These are phyloP conservation scores for Larimichthys polyactis DNA, from an alignment of 2,113 vertebrate genomes.

Conservation along the genomic window DNA sequence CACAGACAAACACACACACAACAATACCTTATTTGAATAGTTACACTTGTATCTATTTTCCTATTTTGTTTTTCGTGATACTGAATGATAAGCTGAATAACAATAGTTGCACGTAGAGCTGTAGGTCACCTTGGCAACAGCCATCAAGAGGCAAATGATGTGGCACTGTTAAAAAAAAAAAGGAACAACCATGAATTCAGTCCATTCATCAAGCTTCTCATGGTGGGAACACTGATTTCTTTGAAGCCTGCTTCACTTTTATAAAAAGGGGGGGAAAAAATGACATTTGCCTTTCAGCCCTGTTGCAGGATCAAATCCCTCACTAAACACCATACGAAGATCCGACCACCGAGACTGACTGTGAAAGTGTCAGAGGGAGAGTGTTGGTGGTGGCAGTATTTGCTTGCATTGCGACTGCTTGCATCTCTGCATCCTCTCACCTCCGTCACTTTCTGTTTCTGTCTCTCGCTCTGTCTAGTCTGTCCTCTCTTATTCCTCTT, in stretches of 20 bases:
- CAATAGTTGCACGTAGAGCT: constrained; percentile 28
- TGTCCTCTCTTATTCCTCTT: not conserved
- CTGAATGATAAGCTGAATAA: constrained; percentile 24
- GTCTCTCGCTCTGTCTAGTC: not conserved
- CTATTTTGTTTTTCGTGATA: constrained; percentile 26
- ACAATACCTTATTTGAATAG: constrained; percentile 16
- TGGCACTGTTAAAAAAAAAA: not conserved
- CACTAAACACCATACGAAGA: constrained; percentile 12
- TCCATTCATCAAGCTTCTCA: constrained; percentile 31
- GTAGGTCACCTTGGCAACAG: constrained; percentile 64
- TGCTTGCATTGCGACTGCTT: constrained; percentile 1
- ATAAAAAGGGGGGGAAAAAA: not conserved
- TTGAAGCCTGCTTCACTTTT: not conserved
- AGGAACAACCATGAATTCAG: not conserved
- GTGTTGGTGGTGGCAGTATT: not conserved
- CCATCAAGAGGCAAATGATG: constrained; percentile 10
- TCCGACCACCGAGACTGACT: constrained; percentile 26
- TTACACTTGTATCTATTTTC: constrained; percentile 33
- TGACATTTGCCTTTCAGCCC: constrained; percentile 45
- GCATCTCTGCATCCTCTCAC: not conserved
- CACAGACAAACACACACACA: not conserved
- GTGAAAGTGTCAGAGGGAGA: constrained; percentile 24
- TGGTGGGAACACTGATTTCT: constrained; percentile 34
- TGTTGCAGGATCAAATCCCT: constrained; percentile 12
- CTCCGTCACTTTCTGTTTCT: not conserved